A percentile compares a stretch with the other conserved stretches of the same genome.
Evolutionary conservation across 2,888 invertebrate genomes (phyloP).

Genomic region (Cerastis rubricosa): DNA sequence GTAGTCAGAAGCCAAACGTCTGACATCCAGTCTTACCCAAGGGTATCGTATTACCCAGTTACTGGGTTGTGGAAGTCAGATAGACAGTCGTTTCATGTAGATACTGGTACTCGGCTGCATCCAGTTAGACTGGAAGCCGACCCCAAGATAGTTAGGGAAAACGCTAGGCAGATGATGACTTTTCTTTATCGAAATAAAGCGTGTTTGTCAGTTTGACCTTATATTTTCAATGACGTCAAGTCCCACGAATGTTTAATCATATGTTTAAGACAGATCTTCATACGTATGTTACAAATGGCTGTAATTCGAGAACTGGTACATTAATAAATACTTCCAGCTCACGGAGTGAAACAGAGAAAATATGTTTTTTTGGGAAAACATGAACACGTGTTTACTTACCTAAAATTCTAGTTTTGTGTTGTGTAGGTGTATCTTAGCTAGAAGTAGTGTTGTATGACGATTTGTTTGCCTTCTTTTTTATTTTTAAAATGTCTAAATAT

Average conservation of each 20-base stretch:
- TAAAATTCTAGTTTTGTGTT: constrained; percentile 24
- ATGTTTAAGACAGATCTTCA: constrained; percentile 22
- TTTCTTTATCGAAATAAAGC: background rate
- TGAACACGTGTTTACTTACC: constrained; percentile 20
- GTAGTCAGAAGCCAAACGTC: too few relatives aligned
- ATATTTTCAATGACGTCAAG: background rate
- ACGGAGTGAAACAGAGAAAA: constrained; percentile 26
- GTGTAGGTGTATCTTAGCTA: constrained; percentile 17
- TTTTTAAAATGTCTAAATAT: background rate
- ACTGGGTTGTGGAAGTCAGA: too few relatives aligned
- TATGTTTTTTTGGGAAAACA: constrained; percentile 12
- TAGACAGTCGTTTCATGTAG: too few relatives aligned
- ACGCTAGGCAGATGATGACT: too few relatives aligned
- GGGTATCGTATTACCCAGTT: too few relatives aligned
- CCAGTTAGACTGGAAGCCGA: too few relatives aligned
- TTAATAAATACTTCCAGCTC: constrained; percentile 30
- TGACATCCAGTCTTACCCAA: too few relatives aligned
- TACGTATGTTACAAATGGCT: constrained; percentile 16
- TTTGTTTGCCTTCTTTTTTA: constrained; percentile 2
- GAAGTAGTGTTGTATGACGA: background rate
- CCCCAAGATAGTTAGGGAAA: too few relatives aligned
- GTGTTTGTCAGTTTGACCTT: background rate
- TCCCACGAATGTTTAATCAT: background rate
- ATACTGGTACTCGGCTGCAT: too few relatives aligned
- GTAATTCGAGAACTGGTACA: constrained; percentile 43